A percentile compares a stretch with the other conserved stretches of the same genome.
These are phyloP conservation scores for Drosophila lacertosa DNA, from an alignment of 1,140 invertebrate genomes.

Conservation along the genomic window DNA sequence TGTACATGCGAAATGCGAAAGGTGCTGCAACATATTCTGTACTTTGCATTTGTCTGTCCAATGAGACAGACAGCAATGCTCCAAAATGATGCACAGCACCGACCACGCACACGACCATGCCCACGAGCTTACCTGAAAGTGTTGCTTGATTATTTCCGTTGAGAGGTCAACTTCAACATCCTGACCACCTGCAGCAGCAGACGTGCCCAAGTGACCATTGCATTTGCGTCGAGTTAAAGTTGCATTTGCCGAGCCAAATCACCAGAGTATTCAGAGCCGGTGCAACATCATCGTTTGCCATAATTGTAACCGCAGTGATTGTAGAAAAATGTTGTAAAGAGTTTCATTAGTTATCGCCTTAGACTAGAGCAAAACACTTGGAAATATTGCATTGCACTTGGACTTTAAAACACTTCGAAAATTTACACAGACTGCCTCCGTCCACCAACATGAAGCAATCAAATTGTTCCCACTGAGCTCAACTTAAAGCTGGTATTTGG, in stretches of 20 bases:
- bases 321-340: conserved; percentile 65
- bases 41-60: conserved; percentile 44
- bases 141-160: conserved; percentile 84
- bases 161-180: conserved; percentile 83
- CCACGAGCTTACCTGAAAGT: conserved; percentile 83
- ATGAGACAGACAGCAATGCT: conserved; percentile 27
- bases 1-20: conserved; percentile 26
- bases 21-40: conserved; percentile 52
- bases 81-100: conserved; percentile 5
- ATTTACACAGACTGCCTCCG: conserved; percentile 22
- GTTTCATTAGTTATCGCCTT: conserved; percentile 72
- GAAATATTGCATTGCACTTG: conserved; percentile 17
- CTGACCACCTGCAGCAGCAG: conserved; percentile 78
- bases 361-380: conserved; percentile 2
- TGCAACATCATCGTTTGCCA: conserved; percentile 38
- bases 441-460: conserved; percentile 32
- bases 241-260: conserved; percentile 46
- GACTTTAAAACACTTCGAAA: conserved; percentile 5
- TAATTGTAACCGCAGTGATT: conserved; percentile 47
- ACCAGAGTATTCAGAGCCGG: conserved; percentile 24
- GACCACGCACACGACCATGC: not conserved
- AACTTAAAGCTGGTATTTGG: not conserved
- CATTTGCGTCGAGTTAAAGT: conserved; percentile 37
- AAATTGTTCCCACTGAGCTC: not conserved
- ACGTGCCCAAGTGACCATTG: conserved; percentile 75